Evolutionary conservation across 2,888 invertebrate species (phyloP).

Genomic region (Pocota personata): DNA sequence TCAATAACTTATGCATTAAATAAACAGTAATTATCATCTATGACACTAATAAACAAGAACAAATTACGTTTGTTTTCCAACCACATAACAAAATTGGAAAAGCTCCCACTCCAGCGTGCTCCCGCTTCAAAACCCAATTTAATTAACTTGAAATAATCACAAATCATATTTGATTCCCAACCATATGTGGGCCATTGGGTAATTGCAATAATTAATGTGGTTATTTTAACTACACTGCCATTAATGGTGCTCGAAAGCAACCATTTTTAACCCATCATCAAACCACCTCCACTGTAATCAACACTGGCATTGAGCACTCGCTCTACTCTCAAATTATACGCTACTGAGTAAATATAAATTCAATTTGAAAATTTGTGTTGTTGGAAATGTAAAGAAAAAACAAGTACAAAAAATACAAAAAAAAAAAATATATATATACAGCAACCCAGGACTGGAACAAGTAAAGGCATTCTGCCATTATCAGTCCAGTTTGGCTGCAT

Average conservation of each 20-base stretch:
- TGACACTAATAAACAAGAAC: conserved; percentile 37
- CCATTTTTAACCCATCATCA: conserved; percentile 1
- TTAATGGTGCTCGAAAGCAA: conserved; percentile 10
- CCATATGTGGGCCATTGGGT: conserved; percentile 36
- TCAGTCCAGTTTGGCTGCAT: conserved; percentile 3
- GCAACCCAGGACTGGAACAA: background rate
- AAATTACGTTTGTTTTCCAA: conserved; percentile 47
- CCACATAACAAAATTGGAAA: conserved; percentile 49
- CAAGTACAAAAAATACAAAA: background rate
- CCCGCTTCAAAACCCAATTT: conserved; percentile 31
- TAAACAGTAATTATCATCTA: conserved; percentile 52
- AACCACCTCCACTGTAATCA: conserved; percentile 28
- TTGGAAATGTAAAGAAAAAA: no score
- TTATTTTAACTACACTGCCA: conserved; percentile 48
- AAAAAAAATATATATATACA: background rate
- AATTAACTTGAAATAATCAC: conserved; percentile 71
- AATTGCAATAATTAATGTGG: conserved; percentile 67
- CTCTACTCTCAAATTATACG: background rate
- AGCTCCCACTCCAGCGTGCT: background rate
- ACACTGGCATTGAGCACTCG: conserved; percentile 11
- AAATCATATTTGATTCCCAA: conserved; percentile 62
- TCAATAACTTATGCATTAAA: conserved; percentile 44
- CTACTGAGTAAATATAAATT: conserved; percentile 18
- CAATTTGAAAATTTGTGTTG: conserved; percentile 7
- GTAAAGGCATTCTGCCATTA: background rate